Evolutionary conservation across 2,888 invertebrate genomes (phyloP), one percentile per base, ranked within the genome.

Genomic region (Ophioninae sp.): DNA sequence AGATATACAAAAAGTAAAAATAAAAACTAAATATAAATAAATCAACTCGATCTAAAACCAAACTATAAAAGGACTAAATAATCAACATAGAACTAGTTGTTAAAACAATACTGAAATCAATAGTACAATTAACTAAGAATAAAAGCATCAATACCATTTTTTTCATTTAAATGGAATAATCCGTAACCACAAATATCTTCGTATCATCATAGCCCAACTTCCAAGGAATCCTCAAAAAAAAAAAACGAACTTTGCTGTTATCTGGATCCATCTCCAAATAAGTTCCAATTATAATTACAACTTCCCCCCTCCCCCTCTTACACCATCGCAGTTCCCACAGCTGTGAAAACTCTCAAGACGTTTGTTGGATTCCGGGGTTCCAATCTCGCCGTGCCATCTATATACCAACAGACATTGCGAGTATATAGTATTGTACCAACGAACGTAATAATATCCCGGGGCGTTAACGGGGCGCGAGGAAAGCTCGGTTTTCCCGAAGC

Each of bases 401-500:
- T 17, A 44, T 69, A 63, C 17, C 20, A n/a, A n/a, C 59, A 56
- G 13, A 39, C 64, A 23, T 63, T 20, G 22, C 10, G 39, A 51
- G 30, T 68, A 64, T n/a, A 39, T 71, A n/a, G n/a, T n/a, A 23
- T 63, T 20, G 39, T 22, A 56, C 13, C 7, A 41, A 56, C 10
- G 22, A 30, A 56, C 67, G 65, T 67, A 78, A 78, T 64, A 78
- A 78, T 78, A 78, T 81, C 44, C 44, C n/a, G n/a, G 20, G 20
- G 72, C 51, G 64, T 41, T 39, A 44, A 58, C 71, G 65, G 75
- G 10, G 67, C 39, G 69, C 30, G 63, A 68, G 71, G 44, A 81
- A 84, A 84, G 79, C 79, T 79, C 72, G 64, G 79, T 64, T 76
- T 72, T 63, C 39, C 64, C 67, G 58, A 74, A 74, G 58, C 63